Evolutionary conservation across 2,113 vertebrate species (phyloP).

Genomic region (Erpornis zantholeuca): DNA sequence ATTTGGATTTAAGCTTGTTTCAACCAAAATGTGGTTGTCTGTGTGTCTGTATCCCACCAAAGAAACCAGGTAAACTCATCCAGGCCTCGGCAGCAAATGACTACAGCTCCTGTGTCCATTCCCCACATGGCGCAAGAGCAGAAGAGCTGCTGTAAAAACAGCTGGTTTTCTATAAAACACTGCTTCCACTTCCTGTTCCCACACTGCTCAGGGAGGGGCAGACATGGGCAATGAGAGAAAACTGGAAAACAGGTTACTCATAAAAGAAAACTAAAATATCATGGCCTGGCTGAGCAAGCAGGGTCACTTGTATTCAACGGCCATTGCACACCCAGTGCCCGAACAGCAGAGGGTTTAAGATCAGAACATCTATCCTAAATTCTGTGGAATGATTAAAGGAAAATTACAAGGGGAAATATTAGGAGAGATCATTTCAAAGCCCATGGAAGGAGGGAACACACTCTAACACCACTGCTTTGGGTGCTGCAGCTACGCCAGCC

Average conservation of each 20-base stretch:
- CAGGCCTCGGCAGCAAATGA: neutral
- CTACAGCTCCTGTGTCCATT: rapidly evolving
- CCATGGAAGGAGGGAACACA: neutral
- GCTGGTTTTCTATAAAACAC: neutral
- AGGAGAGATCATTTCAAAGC: neutral
- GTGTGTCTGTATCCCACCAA: neutral
- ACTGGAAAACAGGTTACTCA: neutral
- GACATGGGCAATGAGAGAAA: rapidly evolving
- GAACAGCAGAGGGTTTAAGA: neutral
- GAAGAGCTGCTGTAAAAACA: rapidly evolving
- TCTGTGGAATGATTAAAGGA: neutral
- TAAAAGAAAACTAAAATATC: neutral
- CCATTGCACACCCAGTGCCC: neutral
- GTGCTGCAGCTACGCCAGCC: neutral
- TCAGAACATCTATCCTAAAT: neutral
- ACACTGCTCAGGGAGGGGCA: neutral
- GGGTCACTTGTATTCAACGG: neutral
- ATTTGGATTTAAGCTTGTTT: neutral
- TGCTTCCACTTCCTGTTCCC: neutral
- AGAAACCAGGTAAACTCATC: neutral
- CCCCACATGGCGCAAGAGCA: rapidly evolving
- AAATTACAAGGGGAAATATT: neutral
- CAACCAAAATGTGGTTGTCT: neutral
- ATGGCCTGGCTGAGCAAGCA: neutral
- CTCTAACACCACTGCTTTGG: neutral